A percentile compares a stretch with the other conserved stretches of the same genome.
Conservation (phyloP, 2,888 invertebrate genomes). For the Ormyrus labotus region DNA sequence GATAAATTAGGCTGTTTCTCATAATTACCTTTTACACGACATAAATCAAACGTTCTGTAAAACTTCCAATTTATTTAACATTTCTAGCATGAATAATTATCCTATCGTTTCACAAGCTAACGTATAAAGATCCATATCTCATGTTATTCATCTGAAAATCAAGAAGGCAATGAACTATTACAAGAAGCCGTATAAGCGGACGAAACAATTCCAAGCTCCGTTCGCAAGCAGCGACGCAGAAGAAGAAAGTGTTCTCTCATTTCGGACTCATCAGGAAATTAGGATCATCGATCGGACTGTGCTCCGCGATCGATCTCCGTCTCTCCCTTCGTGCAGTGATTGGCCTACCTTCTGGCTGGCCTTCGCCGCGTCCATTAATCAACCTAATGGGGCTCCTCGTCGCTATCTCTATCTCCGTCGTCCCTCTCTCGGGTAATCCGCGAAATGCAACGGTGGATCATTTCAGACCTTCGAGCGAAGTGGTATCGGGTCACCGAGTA, state of each 20-base stretch:
- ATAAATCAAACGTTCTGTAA: no score
- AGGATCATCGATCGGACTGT: constrained; percentile 28
- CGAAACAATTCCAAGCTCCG: not conserved
- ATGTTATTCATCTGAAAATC: no score
- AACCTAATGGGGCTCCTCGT: constrained; percentile 36
- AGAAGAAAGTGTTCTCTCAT: constrained; percentile 9
- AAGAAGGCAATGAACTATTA: no score
- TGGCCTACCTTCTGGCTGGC: not conserved
- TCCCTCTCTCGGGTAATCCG: constrained; percentile 1
- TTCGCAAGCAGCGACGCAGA: not conserved
- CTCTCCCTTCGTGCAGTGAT: not conserved
- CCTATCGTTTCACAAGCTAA: no score
- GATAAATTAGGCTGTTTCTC: no score
- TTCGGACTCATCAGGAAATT: constrained; percentile 34
- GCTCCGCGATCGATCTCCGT: constrained; percentile 11
- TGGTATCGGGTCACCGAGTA: not conserved
- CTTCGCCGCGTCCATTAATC: constrained; percentile 44
- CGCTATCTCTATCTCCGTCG: not conserved
- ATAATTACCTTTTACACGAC: no score
- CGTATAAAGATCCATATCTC: no score
- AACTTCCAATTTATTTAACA: no score
- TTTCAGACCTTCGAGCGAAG: no score
- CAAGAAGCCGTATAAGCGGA: not conserved
- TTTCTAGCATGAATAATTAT: no score
- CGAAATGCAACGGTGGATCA: not conserved